Conservation (phyloP, 2,797 vertebrate species). For the Coluber constrictor region DNA sequence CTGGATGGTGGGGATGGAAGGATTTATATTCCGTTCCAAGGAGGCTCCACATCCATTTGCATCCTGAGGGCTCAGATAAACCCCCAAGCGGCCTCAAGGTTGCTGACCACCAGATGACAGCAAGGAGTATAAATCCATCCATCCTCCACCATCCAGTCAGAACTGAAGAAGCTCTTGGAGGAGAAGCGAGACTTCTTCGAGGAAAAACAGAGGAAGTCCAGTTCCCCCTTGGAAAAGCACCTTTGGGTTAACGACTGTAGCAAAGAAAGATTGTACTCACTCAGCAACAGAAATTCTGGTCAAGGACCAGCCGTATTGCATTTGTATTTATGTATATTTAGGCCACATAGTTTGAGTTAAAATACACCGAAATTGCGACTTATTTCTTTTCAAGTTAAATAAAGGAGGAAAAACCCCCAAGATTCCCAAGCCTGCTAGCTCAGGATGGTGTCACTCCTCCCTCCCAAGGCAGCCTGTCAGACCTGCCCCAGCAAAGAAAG, state of each 20-base stretch:
- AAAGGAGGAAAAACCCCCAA: fast-evolving
- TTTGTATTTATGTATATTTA: background rate
- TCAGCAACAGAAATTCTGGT: background rate
- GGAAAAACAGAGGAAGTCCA: background rate
- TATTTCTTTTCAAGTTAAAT: background rate
- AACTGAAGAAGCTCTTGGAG: background rate
- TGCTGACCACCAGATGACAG: background rate
- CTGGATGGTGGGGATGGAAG: background rate
- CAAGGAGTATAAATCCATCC: background rate
- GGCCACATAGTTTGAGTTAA: background rate
- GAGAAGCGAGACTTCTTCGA: background rate
- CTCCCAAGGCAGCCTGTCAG: background rate
- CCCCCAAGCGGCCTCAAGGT: background rate
- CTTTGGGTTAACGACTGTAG: background rate
- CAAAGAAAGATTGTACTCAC: background rate
- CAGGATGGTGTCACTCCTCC: background rate
- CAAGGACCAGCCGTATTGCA: background rate
- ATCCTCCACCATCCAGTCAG: background rate
- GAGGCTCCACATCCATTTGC: background rate
- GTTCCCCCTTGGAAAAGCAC: background rate
- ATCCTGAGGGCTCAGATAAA: background rate
- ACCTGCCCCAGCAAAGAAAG: too few relatives aligned
- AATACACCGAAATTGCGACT: background rate
- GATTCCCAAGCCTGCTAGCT: background rate
- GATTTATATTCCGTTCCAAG: background rate